These are phyloP conservation scores for Speoplatyrhinus poulsoni DNA, from an alignment of 2,113 vertebrate species.

Conservation along the genomic window DNA sequence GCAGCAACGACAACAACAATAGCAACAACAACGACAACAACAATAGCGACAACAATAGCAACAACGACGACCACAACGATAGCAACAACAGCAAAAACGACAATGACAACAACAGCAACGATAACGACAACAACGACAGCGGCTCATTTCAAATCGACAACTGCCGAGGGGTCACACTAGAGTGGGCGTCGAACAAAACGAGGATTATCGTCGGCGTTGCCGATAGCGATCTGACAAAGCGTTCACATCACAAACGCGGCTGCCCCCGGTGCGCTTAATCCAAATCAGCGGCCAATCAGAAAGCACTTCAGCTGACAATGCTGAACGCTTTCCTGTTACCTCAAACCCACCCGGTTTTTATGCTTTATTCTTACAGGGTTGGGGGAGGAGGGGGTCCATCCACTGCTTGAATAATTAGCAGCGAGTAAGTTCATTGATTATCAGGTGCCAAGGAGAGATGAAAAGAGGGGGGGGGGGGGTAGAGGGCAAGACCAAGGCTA, in stretches of 20 bases:
- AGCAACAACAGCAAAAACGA: no score
- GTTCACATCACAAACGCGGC: conserved; percentile 51
- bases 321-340: neutral
- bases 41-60: neutral
- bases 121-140: neutral
- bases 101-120: neutral
- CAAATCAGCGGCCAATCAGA: conserved; percentile 65
- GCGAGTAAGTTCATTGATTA: conserved; percentile 83
- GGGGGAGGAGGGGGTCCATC: conserved; percentile 47
- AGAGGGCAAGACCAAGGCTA: conserved; percentile 47
- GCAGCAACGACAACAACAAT: no score
- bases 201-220: conserved; percentile 65
- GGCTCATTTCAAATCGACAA: neutral
- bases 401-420: conserved; percentile 89
- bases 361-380: neutral
- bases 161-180: conserved; percentile 47
- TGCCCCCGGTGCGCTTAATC: conserved; percentile 67
- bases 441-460: conserved; percentile 80
- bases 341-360: neutral
- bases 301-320: conserved; percentile 58
- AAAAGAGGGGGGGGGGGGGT: conserved; percentile 39
- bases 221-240: conserved; percentile 69
- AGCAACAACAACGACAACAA: neutral
- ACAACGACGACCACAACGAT: neutral
- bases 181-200: conserved; percentile 55